These are phyloP conservation scores for Puffinus mauretanicus DNA, from an alignment of 2,113 vertebrate species.

Conservation along the genomic window DNA sequence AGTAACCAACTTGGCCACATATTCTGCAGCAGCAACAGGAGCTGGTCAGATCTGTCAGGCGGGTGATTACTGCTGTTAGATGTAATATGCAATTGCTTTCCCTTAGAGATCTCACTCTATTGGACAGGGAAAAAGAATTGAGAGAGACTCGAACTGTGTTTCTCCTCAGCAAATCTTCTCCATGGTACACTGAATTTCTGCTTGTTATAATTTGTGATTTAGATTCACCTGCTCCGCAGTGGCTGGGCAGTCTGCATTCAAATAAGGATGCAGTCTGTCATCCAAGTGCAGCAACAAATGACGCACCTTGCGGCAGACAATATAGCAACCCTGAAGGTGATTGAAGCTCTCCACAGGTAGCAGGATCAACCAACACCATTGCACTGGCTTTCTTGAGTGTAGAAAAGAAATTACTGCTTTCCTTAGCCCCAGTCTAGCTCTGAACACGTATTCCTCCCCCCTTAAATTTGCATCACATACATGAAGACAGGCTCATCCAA, in stretches of 20 bases:
- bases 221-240: not conserved
- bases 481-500: not conserved
- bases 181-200: not conserved
- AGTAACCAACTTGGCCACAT: not conserved
- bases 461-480: not conserved
- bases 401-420: not conserved
- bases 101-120: rapidly evolving
- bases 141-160: not conserved
- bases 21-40: not conserved
- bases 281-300: not conserved
- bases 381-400: not conserved
- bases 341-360: not conserved
- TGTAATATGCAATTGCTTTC: not conserved
- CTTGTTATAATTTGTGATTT: not conserved
- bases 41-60: not conserved
- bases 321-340: not conserved
- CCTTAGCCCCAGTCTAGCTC: not conserved
- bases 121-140: not conserved
- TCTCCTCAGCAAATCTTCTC: not conserved
- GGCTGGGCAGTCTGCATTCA: not conserved
- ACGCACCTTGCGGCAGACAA: not conserved
- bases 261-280: not conserved
- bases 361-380: not conserved
- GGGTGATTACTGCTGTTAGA: not conserved
- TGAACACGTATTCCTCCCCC: not conserved